These are phyloP conservation scores for Podarcis lilfordi DNA, from an alignment of 2,797 vertebrate genomes.

Conservation along the genomic window DNA sequence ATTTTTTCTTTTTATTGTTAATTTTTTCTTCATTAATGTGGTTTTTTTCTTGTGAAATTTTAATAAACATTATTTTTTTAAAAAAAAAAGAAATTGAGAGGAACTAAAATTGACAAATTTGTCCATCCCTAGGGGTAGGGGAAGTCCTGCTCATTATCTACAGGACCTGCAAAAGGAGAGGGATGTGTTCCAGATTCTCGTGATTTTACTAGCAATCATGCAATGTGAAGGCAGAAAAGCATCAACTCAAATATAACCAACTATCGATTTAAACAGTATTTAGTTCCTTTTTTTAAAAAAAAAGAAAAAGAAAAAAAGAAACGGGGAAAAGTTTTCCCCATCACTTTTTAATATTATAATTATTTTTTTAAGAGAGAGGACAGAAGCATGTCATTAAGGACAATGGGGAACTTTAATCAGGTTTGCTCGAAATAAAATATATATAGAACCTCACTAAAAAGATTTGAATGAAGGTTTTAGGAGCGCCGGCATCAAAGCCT, in stretches of 20 bases:
- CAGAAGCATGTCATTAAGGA: conserved; percentile 40
- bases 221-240: neutral
- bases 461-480: conserved; percentile 50
- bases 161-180: neutral
- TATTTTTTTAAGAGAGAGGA: conserved; percentile 24
- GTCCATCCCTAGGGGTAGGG: too few species aligned
- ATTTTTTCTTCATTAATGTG: too few species aligned
- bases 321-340: conserved; percentile 9
- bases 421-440: conserved; percentile 41
- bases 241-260: neutral
- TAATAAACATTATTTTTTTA: too few species aligned
- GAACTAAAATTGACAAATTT: too few species aligned
- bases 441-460: conserved; percentile 31
- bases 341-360: conserved; percentile 30
- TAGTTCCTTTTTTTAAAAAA: neutral
- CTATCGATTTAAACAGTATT: neutral
- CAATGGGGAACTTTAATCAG: conserved; percentile 45
- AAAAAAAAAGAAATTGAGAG: too few species aligned
- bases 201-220: neutral
- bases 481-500: conserved; percentile 33
- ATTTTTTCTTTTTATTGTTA: too few species aligned
- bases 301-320: neutral
- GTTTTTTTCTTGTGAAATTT: too few species aligned
- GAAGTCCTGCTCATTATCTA: too few species aligned
- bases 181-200: neutral